Evolutionary conservation across 2,113 vertebrate species (phyloP), one percentile per base, ranked within the genome.

Genomic region (Petromus typicus): DNA sequence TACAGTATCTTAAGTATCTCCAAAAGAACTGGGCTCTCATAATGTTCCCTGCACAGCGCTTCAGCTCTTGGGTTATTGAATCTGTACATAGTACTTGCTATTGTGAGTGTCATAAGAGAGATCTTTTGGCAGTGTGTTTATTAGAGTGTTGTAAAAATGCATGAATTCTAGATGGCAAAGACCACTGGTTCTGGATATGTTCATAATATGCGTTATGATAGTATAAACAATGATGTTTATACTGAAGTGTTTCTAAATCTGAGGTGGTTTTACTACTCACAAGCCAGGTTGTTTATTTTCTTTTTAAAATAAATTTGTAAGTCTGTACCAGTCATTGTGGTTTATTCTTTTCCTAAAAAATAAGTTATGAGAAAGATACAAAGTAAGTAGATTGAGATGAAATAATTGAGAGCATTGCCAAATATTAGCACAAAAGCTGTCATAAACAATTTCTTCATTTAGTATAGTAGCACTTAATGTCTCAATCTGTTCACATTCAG

Each of bases 291-390:
- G 54, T 82, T 66, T 93, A n/a, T 89, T 84, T 48, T 7, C 30
- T 76, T 76, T 76, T 76, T 8, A 48, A 22, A 76, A 45, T 80
- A 23, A 82, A 81, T 91, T 93, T 79, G 9, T 30, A 94, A 54
- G 12, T 40, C 11, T 76, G 67, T 20, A 6, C 32, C 61, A 86
- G 17, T 94, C n/a, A 63, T 78, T 91, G 71, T 85, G 14, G 7
- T 86, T 89, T 82, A 23, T 22, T 88, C 11, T 89, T 90, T 96
- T 93, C 54, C 69, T 93, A 34, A 3, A 20, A 69, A 23, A 5
- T 87, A 83, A 85, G 27, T 91, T 93, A 56, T 73, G 56, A 80
- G 25, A 82, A 79, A 91, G n/a, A 45, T 88, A 81, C n/a, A 56
- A 78, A 81, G 30, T 78, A n/a, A 82, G 87, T 89, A 89, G 64